Conservation (phyloP, 1,140 invertebrate species). For the Leptoteleia sp. region DNA sequence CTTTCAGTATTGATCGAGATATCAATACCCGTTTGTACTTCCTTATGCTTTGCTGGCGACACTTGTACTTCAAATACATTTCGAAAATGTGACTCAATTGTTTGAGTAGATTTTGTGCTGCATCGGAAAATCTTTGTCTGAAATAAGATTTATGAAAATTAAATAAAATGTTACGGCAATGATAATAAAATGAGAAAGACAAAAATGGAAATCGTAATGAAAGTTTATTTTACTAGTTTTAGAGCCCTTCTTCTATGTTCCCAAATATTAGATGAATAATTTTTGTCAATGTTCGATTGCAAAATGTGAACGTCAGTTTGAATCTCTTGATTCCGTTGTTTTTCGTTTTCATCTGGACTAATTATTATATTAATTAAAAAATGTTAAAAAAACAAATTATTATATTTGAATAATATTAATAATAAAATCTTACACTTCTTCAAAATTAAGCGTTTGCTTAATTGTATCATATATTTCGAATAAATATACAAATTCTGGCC, state of each 20-base stretch:
- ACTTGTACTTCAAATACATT: slow-evolving; percentile 82
- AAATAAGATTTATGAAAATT: too few relatives aligned
- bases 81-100: slow-evolving; percentile 81
- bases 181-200: too few relatives aligned
- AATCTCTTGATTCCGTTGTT: slow-evolving; percentile 82
- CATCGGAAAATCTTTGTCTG: slow-evolving; percentile 82
- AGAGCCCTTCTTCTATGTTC: slow-evolving; percentile 86
- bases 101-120: slow-evolving; percentile 84
- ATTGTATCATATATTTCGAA: slow-evolving; percentile 80
- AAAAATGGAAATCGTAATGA: not conserved
- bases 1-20: slow-evolving; percentile 80
- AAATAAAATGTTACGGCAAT: too few relatives aligned
- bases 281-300: slow-evolving; percentile 83
- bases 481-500: slow-evolving; percentile 83
- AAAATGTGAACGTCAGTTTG: slow-evolving; percentile 88
- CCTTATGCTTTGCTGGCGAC: slow-evolving; percentile 76
- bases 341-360: not conserved
- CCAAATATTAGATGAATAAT: slow-evolving; percentile 90
- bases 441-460: slow-evolving; percentile 12
- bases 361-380: not conserved
- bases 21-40: slow-evolving; percentile 83
- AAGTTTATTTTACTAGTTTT: slow-evolving; percentile 82
- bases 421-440: slow-evolving; percentile 29
- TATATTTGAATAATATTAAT: not conserved
- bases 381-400: slow-evolving; percentile 14